A percentile compares a stretch with the other conserved stretches of the same genome.
Conservation (phyloP, 2,113 vertebrate genomes). For the Chrysemys picta region DNA sequence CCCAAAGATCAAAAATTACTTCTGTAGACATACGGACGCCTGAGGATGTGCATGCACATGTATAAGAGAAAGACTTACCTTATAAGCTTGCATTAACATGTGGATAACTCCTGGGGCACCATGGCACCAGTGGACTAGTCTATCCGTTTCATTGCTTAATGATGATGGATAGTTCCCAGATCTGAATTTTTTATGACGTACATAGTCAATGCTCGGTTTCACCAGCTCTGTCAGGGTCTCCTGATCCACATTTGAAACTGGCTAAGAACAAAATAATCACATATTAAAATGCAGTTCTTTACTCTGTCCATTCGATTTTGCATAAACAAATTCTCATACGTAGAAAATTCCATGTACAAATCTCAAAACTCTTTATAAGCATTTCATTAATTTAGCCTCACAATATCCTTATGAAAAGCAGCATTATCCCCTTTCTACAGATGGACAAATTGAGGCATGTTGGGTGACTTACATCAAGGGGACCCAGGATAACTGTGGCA, state of each 20-base stretch:
- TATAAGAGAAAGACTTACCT: slow-evolving; percentile 77
- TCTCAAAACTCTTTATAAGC: background rate
- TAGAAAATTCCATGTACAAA: background rate
- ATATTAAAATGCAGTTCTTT: background rate
- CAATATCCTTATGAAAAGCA: background rate
- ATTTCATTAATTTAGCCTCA: slow-evolving; percentile 29
- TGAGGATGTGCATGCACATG: background rate
- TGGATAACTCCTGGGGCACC: slow-evolving; percentile 93
- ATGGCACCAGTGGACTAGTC: slow-evolving; percentile 98
- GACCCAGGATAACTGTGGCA: slow-evolving; percentile 19
- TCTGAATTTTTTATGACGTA: slow-evolving; percentile 95
- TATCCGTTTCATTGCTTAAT: slow-evolving; percentile 95
- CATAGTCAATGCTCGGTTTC: slow-evolving; percentile 95
- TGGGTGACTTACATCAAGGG: background rate
- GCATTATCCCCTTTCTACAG: background rate
- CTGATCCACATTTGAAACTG: slow-evolving; percentile 85
- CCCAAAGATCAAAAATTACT: background rate
- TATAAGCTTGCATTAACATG: slow-evolving; percentile 90
- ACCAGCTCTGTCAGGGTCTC: slow-evolving; percentile 88
- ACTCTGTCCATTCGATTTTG: background rate
- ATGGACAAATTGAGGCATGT: slow-evolving; percentile 1
- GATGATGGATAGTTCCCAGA: slow-evolving; percentile 97
- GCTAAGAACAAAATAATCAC: slow-evolving; percentile 76
- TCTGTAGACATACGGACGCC: fast-evolving
- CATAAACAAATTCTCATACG: background rate